Conservation (phyloP, 1,140 invertebrate genomes). For the Dendroctonus ponderosae region DNA sequence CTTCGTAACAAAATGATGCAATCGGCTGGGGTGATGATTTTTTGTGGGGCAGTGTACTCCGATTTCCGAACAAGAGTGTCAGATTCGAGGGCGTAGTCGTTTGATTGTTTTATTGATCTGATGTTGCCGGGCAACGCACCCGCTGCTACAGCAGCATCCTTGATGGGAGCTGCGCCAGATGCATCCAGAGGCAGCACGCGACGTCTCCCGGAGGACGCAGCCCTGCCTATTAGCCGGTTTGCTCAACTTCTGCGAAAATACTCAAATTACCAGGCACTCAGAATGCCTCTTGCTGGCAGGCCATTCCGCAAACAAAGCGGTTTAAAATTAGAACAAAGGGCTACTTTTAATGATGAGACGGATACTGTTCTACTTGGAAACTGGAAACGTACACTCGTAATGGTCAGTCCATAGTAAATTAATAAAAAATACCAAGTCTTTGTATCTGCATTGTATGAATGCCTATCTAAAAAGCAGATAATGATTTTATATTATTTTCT, state of each 20-base stretch:
- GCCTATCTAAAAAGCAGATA: too few species aligned
- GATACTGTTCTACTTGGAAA: too few species aligned
- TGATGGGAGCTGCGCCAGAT: slow-evolving; percentile 24
- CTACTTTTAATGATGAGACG: too few species aligned
- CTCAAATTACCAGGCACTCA: slow-evolving; percentile 1
- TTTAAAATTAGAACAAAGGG: too few species aligned
- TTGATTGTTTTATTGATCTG: slow-evolving; percentile 48
- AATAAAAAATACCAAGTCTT: too few species aligned
- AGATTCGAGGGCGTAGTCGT: slow-evolving; percentile 43
- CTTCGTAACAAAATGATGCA: too few species aligned
- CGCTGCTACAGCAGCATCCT: slow-evolving; percentile 24
- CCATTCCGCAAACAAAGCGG: too few species aligned
- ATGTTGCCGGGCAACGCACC: slow-evolving; percentile 38
- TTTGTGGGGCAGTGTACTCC: slow-evolving; percentile 12
- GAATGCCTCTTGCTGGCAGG: neutral
- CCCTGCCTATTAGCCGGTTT: neutral
- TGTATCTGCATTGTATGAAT: too few species aligned
- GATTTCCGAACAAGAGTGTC: slow-evolving; percentile 9
- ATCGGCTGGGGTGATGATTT: too few species aligned
- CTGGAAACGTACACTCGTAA: too few species aligned
- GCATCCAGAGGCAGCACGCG: slow-evolving; percentile 19
- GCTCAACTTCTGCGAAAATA: slow-evolving; percentile 8
- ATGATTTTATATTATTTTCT: too few species aligned
- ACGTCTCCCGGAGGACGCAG: slow-evolving; percentile 9
- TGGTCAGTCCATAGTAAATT: too few species aligned